Conservation (phyloP, 2,888 invertebrate genomes). For the Noctua comes region DNA sequence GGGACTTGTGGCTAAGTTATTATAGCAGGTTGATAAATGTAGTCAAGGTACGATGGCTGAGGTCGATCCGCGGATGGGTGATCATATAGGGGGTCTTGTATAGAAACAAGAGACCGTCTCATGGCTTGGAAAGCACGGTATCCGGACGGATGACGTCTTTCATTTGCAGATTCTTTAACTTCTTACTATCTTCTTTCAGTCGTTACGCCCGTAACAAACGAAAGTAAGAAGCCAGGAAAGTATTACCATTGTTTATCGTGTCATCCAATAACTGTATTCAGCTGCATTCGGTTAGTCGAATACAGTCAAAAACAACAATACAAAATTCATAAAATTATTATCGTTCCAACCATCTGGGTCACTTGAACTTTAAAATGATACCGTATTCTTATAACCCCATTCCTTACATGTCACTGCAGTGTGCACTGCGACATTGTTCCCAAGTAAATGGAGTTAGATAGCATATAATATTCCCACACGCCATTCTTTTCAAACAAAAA, state of each 20-base stretch:
- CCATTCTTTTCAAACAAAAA: conserved; percentile 35
- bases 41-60: background rate
- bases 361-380: background rate
- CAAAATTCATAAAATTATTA: background rate
- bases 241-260: background rate
- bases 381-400: background rate
- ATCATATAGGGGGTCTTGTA: background rate
- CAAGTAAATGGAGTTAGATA: conserved; percentile 22
- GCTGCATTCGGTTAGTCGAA: background rate
- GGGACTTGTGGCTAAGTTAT: background rate
- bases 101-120: too few relatives aligned
- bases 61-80: background rate
- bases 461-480: conserved; percentile 12
- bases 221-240: background rate
- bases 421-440: conserved; percentile 7
- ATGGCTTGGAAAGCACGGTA: background rate
- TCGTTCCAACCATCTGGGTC: background rate
- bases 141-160: background rate
- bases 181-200: background rate
- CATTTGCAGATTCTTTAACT: background rate
- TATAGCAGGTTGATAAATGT: background rate
- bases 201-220: background rate
- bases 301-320: background rate
- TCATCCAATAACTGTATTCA: background rate
- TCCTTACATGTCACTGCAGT: background rate